Evolutionary conservation across 2,797 vertebrate species (phyloP), one percentile per base, ranked within the genome.

Genomic region (Darevskia mixta): DNA sequence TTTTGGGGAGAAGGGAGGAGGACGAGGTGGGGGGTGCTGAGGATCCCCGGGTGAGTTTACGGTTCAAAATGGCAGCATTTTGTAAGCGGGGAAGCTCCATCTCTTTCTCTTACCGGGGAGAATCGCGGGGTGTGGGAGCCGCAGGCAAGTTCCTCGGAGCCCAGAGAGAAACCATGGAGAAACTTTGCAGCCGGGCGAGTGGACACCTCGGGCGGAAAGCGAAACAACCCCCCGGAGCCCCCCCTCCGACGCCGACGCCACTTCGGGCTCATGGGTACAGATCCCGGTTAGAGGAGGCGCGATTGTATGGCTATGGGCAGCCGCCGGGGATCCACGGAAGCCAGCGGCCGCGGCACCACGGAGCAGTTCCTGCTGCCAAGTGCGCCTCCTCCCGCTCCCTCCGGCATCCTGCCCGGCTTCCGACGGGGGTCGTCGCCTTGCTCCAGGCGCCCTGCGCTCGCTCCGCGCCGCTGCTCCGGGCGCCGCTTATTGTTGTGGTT

Each of bases 151-250:
- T 89, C 90, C 94, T 84, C 90, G 85, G 92, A 88, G 77, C 73
- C 91, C 93, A 87, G 93, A 85, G 93, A 93, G 93, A 92, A 85
- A 94, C 83, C 93, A 95, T 95, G 95, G 95, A 95, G 96, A 96
- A 97, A 97, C 96, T 97, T 97, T 96, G 91, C 93, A 88, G 95
- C 92, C 94, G 86, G 88, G 94, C 78, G 3, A 66, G 93, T 83
- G 92, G 91, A 93, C 93, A 94, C 94, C 94, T 45, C 17, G 61
- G 23, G 4, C 49, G 13, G 49, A 55, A 55, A 55, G 49, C 61
- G 17, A 64, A 64, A 7, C 61, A 18, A 38, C 58, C n/a, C 18
- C 20, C 29, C 35, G 55, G 18, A n/a, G 49, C 86, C 67, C 32
- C 67, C 79, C 7, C 86, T 13, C 8, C 45, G 61, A 1, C 29